These are phyloP conservation scores for Drosophila anomelani DNA, from an alignment of 2,888 invertebrate genomes.

Conservation along the genomic window DNA sequence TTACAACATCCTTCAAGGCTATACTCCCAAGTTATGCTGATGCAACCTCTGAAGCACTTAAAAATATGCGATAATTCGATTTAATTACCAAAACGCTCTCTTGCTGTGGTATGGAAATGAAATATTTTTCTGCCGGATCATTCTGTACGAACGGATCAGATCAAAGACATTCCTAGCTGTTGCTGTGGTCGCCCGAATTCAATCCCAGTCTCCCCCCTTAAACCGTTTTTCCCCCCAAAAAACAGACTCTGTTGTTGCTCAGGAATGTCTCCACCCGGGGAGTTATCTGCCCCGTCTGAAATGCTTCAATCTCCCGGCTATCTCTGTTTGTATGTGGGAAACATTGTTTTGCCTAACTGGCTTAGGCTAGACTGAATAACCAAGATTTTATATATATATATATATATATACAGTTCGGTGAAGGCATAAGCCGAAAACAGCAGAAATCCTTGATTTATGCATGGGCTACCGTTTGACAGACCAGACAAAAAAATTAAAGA, in stretches of 20 bases:
- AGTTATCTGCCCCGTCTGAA: conserved; percentile 55
- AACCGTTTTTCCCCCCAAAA: conserved; percentile 28
- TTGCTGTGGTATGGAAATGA: conserved; percentile 58
- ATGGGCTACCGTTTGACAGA: conserved; percentile 77
- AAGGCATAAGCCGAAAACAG: conserved; percentile 43
- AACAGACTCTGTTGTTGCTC: conserved; percentile 39
- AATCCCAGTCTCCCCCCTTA: conserved; percentile 2
- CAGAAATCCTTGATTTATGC: conserved; percentile 79
- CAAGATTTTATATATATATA: conserved; percentile 13
- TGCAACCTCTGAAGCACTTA: conserved; percentile 34
- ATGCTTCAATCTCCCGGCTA: conserved; percentile 43
- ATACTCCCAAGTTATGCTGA: conserved; percentile 2
- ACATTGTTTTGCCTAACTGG: conserved; percentile 74
- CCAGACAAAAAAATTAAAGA: conserved; percentile 28
- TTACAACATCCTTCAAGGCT: not conserved
- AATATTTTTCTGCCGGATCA: conserved; percentile 52
- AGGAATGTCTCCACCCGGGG: conserved; percentile 65
- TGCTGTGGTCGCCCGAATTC: conserved; percentile 48
- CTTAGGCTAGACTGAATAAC: conserved; percentile 53
- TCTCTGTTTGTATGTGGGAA: conserved; percentile 64
- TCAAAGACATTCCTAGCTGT: conserved; percentile 80
- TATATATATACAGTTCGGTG: conserved; percentile 20
- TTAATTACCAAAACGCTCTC: conserved; percentile 52
- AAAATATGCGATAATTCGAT: conserved; percentile 58
- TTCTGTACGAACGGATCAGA: conserved; percentile 68